These are phyloP conservation scores for Morelia viridis DNA, from an alignment of 2,797 vertebrate genomes.

Conservation along the genomic window DNA sequence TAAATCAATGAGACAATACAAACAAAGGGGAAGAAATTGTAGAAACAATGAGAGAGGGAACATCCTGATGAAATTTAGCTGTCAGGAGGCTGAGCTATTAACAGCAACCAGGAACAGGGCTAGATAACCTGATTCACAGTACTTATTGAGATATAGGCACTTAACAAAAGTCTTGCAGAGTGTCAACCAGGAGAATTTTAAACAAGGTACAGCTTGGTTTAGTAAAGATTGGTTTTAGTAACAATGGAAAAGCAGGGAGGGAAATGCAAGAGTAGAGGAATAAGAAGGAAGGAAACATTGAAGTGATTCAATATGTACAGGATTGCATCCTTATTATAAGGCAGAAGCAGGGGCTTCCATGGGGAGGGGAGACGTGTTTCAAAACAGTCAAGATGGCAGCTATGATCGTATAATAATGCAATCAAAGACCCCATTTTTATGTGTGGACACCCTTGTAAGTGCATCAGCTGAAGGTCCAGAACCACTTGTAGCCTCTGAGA, in stretches of 20 bases:
- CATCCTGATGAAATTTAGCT: neutral
- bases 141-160: neutral
- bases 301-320: neutral
- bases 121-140: neutral
- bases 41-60: neutral
- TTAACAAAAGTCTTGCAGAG: neutral
- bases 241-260: neutral
- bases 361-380: neutral
- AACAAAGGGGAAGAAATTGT: neutral
- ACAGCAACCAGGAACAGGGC: neutral
- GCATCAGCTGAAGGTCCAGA: neutral
- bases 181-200: neutral
- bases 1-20: neutral
- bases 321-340: neutral
- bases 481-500: neutral
- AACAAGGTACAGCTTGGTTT: neutral
- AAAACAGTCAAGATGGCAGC: neutral
- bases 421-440: neutral
- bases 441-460: neutral
- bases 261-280: neutral
- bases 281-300: neutral
- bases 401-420: neutral
- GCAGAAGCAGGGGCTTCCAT: neutral
- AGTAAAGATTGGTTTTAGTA: neutral
- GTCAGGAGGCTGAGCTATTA: neutral